Conservation (phyloP, 2,113 vertebrate species). For the Apodemus sylvaticus region DNA sequence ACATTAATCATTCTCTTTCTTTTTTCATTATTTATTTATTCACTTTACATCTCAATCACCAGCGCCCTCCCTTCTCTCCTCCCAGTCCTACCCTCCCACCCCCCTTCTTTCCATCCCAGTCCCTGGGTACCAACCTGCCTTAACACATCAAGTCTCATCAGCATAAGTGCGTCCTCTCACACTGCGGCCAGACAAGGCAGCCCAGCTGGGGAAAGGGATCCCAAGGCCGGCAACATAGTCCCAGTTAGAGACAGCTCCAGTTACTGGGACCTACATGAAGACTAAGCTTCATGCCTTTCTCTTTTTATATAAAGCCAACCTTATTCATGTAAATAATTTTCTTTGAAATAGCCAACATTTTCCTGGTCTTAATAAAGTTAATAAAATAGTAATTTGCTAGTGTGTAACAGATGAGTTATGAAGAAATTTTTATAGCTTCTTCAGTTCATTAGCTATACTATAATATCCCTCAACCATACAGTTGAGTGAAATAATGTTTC, state of each 20-base stretch:
- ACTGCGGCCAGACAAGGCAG: too few species aligned
- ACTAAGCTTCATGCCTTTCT: not conserved
- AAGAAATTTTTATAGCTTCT: constrained; percentile 34
- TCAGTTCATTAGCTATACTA: constrained; percentile 39
- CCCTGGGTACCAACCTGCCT: too few species aligned
- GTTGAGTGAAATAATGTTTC: constrained; percentile 25
- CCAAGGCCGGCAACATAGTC: too few species aligned
- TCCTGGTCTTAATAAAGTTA: constrained; percentile 17
- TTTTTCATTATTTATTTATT: not conserved
- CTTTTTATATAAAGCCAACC: constrained; percentile 1
- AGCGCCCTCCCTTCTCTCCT: too few species aligned
- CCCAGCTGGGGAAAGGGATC: too few species aligned
- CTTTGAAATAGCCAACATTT: constrained; percentile 49
- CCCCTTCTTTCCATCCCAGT: too few species aligned
- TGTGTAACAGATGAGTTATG: not conserved
- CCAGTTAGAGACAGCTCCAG: too few species aligned
- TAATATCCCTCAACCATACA: constrained; percentile 10
- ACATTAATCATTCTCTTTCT: not conserved
- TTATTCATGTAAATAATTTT: constrained; percentile 44
- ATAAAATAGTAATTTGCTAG: not conserved
- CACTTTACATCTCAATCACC: too few species aligned
- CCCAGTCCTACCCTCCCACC: too few species aligned
- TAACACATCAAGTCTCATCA: too few species aligned
- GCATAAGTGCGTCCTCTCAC: too few species aligned
- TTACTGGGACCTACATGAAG: too few species aligned